These are phyloP conservation scores for Leptinotarsa texana DNA, from an alignment of 1,140 invertebrate species.

Conservation along the genomic window DNA sequence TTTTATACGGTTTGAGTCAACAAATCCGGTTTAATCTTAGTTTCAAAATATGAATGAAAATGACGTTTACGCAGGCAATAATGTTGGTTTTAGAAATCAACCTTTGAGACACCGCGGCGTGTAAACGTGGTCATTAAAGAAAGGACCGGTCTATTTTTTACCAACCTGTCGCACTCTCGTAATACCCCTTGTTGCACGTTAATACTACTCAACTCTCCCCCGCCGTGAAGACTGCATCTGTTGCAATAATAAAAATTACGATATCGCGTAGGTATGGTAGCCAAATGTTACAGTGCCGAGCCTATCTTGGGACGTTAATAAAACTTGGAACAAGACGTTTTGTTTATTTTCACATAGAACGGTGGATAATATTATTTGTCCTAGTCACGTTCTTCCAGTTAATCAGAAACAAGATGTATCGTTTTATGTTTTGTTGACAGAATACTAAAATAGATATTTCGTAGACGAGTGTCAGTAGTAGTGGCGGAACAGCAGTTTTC, in stretches of 20 bases:
- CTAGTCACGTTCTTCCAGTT: constrained; percentile 14
- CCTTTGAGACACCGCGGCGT: too few species aligned
- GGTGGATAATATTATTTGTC: not conserved
- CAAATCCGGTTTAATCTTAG: too few species aligned
- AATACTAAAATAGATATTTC: constrained; percentile 7
- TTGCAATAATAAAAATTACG: constrained; percentile 1
- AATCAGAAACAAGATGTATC: constrained; percentile 20
- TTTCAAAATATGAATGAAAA: too few species aligned
- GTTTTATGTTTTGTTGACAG: constrained; percentile 15
- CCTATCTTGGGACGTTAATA: constrained; percentile 10
- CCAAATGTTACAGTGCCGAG: constrained; percentile 17
- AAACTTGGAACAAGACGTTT: constrained; percentile 11
- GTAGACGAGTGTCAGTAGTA: not conserved
- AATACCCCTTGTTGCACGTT: not conserved
- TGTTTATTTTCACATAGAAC: constrained; percentile 1
- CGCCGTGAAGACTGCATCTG: not conserved
- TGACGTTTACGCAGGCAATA: too few species aligned
- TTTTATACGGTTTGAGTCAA: too few species aligned
- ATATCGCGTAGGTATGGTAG: constrained; percentile 17
- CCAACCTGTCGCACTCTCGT: too few species aligned
- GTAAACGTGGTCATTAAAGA: too few species aligned
- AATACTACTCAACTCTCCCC: not conserved
- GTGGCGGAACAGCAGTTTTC: not conserved
- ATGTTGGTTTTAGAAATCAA: too few species aligned
- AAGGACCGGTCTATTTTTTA: too few species aligned